Percentiles rank a stretch among this genome's conserved stretches.
These are phyloP conservation scores for Notolepis coatsorum DNA, from an alignment of 2,797 vertebrate species.

Conservation along the genomic window DNA sequence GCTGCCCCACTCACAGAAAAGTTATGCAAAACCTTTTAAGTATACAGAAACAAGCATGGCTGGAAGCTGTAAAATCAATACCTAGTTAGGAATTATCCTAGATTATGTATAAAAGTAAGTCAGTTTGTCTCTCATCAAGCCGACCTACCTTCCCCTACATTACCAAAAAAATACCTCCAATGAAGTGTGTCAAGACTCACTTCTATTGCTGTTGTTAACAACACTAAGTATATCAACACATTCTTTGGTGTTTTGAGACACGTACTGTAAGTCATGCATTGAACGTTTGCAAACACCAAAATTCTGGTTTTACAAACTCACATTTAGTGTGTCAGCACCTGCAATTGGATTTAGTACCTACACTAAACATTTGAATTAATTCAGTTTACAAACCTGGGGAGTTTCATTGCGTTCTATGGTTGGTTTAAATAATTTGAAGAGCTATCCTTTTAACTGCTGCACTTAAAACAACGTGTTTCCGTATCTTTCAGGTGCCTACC, in stretches of 20 bases:
- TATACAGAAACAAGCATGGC: neutral
- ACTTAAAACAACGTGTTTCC: neutral
- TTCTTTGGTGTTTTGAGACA: neutral
- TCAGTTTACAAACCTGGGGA: too few relatives aligned
- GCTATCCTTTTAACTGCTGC: neutral
- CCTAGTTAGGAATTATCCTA: neutral
- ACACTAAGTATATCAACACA: neutral
- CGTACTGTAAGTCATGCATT: neutral
- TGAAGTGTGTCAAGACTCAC: too few relatives aligned
- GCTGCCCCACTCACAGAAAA: too few relatives aligned
- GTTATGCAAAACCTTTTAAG: neutral
- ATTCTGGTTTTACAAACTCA: too few relatives aligned
- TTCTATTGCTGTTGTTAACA: neutral
- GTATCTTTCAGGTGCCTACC: slow-evolving; percentile 87
- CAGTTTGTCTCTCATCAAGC: neutral
- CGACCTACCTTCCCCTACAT: neutral
- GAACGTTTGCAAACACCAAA: neutral
- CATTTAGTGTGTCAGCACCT: neutral
- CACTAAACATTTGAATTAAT: too few relatives aligned
- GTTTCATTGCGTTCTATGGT: too few relatives aligned
- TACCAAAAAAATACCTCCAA: neutral
- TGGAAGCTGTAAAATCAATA: neutral
- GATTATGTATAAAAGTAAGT: neutral
- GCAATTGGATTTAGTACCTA: too few relatives aligned
- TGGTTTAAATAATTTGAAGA: too few relatives aligned